These are phyloP conservation scores for Drosophila murphyi DNA, from an alignment of 1,140 invertebrate species.

Conservation along the genomic window DNA sequence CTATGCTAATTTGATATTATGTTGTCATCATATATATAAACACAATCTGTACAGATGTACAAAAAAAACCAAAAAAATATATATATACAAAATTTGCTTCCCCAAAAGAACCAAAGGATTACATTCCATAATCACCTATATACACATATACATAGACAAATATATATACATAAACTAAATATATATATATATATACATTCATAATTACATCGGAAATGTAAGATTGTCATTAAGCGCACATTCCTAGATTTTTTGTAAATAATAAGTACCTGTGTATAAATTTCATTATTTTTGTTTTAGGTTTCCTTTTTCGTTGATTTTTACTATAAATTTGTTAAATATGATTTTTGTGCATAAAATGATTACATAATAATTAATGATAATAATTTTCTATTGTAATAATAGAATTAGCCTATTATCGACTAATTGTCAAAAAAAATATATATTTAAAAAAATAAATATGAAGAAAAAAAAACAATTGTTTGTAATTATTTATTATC, in stretches of 20 bases:
- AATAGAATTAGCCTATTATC: conserved; percentile 31
- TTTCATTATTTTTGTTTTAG: conserved; percentile 27
- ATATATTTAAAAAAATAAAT: neutral
- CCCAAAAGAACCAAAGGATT: conserved; percentile 12
- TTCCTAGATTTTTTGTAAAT: conserved; percentile 65
- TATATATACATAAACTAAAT: neutral
- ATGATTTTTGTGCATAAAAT: conserved; percentile 50
- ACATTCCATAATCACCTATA: conserved; percentile 47
- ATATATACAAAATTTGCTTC: neutral
- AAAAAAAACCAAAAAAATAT: neutral
- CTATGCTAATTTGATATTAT: conserved; percentile 41
- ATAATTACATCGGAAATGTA: conserved; percentile 1
- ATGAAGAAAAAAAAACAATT: no score
- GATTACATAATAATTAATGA: conserved; percentile 33
- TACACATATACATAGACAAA: neutral
- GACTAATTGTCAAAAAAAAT: conserved; percentile 13
- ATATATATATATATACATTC: conserved; percentile 3
- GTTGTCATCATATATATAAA: conserved; percentile 11
- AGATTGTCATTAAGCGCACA: conserved; percentile 39
- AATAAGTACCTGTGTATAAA: conserved; percentile 67
- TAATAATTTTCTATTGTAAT: conserved; percentile 42
- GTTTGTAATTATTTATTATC: no score
- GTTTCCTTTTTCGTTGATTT: no score
- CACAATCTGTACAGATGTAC: conserved; percentile 1
- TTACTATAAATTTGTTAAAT: conserved; percentile 56